These are phyloP conservation scores for Poeciliopsis presidionis DNA, from an alignment of 2,797 vertebrate species.

Conservation along the genomic window DNA sequence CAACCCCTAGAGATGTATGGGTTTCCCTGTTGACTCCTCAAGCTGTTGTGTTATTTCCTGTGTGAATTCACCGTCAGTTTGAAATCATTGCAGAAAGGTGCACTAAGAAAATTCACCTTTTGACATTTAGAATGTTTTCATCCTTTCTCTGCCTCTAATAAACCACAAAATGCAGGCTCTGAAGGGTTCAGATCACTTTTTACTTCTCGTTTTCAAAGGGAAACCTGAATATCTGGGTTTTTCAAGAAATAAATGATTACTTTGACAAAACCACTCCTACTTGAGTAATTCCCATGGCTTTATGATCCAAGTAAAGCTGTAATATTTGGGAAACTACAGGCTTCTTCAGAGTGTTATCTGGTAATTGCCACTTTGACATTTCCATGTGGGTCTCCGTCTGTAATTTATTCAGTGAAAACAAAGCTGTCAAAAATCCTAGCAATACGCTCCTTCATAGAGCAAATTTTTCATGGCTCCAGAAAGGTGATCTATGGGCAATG, in stretches of 20 bases:
- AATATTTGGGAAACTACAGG: constrained; percentile 1
- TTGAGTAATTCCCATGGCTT: not conserved
- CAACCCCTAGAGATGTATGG: constrained; percentile 1
- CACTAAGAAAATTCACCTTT: constrained; percentile 47
- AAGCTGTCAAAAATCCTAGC: not conserved
- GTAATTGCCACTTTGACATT: not conserved
- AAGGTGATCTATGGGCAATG: not conserved
- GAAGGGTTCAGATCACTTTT: constrained; percentile 30
- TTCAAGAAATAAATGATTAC: not conserved
- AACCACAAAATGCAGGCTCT: constrained; percentile 43
- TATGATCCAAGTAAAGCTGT: not conserved
- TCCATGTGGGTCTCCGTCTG: not conserved
- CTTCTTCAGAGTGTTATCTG: not conserved
- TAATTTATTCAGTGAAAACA: constrained; percentile 10
- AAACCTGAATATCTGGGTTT: constrained; percentile 1
- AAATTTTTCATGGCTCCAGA: not conserved
- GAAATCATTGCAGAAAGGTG: constrained; percentile 40
- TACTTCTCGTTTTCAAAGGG: constrained; percentile 25
- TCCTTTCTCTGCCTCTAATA: constrained; percentile 41
- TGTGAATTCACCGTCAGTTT: constrained; percentile 43
- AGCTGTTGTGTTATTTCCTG: constrained; percentile 51
- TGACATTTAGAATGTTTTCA: constrained; percentile 59
- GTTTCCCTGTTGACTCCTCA: constrained; percentile 55
- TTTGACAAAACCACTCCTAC: not conserved
- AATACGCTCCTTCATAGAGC: not conserved